phyloP scores from a whole-genome alignment of 2,797 vertebrate genomes.

The Spinus olivaceus region DNA sequence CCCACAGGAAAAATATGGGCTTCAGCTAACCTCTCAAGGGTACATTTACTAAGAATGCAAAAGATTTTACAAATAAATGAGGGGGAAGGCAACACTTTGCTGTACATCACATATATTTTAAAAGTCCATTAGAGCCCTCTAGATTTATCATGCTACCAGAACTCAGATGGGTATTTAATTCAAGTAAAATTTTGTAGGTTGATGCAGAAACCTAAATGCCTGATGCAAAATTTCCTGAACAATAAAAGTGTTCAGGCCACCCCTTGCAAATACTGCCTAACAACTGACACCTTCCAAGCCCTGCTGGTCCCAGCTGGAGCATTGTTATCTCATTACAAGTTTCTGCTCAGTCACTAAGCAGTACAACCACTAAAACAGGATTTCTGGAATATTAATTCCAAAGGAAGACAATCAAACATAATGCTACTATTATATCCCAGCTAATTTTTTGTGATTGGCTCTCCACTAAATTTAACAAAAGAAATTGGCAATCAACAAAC shows the following conservation, averaged over 20 bases:
- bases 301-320: not conserved
- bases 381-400: not conserved
- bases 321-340: not conserved
- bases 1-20: not conserved
- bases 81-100: not conserved
- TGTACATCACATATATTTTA: not conserved
- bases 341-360: not conserved
- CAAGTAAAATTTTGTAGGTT: not conserved
- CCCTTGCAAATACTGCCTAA: not conserved
- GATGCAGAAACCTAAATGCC: not conserved
- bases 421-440: not conserved
- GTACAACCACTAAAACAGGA: not conserved
- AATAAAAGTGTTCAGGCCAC: not conserved
- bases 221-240: not conserved
- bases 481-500: not conserved
- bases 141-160: not conserved
- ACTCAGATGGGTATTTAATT: not conserved
- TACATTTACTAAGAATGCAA: not conserved
- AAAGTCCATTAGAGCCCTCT: not conserved
- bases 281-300: not conserved
- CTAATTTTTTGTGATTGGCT: not conserved
- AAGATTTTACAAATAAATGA: slow-evolving; percentile 25
- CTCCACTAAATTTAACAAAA: not conserved
- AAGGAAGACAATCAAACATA: not conserved
- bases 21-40: not conserved